Evolutionary conservation across 1,140 invertebrate genomes (phyloP).

Genomic region (Leptinotarsa defecta): DNA sequence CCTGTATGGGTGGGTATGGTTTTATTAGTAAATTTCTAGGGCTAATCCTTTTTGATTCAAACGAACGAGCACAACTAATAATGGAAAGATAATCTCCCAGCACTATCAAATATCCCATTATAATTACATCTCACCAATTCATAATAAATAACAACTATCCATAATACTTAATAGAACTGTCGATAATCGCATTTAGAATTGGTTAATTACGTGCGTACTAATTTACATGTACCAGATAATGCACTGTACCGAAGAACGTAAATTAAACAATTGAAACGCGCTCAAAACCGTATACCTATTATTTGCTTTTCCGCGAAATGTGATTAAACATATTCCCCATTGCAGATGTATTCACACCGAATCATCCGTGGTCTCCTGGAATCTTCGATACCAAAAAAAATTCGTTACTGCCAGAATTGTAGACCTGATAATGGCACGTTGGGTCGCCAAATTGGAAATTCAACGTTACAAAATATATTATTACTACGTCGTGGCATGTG

Average conservation of each 20-base stretch:
- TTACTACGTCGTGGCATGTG: not conserved
- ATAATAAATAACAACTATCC: not conserved
- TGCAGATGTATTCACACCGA: not conserved
- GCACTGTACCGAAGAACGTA: not conserved
- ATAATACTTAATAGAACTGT: slow-evolving; percentile 12
- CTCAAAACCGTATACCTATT: not conserved
- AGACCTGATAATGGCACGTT: not conserved
- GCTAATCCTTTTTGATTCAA: too few relatives aligned
- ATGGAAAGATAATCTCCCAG: too few relatives aligned
- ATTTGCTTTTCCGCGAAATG: not conserved
- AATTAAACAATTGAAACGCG: slow-evolving; percentile 7
- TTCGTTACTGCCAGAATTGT: not conserved
- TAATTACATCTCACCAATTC: not conserved
- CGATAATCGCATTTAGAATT: slow-evolving; percentile 17
- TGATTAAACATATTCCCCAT: not conserved
- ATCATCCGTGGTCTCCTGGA: not conserved
- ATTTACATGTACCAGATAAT: not conserved
- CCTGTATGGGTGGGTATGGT: too few relatives aligned
- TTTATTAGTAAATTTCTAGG: too few relatives aligned
- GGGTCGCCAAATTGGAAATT: not conserved
- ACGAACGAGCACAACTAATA: too few relatives aligned
- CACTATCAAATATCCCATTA: too few relatives aligned
- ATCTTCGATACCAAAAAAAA: not conserved
- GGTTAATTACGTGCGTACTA: slow-evolving; percentile 15
- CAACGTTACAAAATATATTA: not conserved